Conservation (phyloP, 2,113 vertebrate genomes). For the Takifugu flavidus region DNA sequence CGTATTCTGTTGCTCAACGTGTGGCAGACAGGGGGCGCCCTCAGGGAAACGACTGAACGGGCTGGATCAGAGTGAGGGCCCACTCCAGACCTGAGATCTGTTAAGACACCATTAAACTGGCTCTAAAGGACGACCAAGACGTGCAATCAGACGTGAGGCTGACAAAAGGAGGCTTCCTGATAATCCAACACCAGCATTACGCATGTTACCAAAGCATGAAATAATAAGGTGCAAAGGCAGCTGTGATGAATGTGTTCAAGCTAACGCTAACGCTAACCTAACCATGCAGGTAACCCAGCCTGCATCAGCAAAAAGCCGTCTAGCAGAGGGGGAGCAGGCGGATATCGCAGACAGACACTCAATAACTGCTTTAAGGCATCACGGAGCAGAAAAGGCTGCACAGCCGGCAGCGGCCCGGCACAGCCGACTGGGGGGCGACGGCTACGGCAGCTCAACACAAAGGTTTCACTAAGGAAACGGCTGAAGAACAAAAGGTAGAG, state of each 20-base stretch:
- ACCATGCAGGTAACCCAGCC: slow-evolving; percentile 51
- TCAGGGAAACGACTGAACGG: too few relatives aligned
- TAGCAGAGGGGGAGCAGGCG: background rate
- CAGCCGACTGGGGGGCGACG: slow-evolving; percentile 29
- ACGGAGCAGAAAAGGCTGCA: slow-evolving; percentile 18
- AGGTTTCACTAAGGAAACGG: slow-evolving; percentile 32
- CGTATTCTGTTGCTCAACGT: too few relatives aligned
- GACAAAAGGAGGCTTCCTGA: too few relatives aligned
- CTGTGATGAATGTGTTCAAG: slow-evolving; percentile 67
- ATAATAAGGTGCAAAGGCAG: slow-evolving; percentile 55
- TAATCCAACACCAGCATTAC: background rate
- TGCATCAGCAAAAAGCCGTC: slow-evolving; percentile 22
- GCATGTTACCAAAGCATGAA: slow-evolving; percentile 26
- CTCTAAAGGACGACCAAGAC: too few relatives aligned
- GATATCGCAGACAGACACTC: slow-evolving; percentile 44
- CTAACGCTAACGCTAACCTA: slow-evolving; percentile 6
- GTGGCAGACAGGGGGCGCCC: too few relatives aligned
- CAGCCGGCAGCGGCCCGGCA: slow-evolving; percentile 18
- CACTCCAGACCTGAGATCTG: too few relatives aligned
- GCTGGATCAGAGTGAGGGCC: too few relatives aligned
- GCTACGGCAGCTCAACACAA: slow-evolving; percentile 36
- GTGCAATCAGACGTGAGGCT: too few relatives aligned
- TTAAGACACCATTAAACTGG: too few relatives aligned
- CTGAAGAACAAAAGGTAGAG: slow-evolving; percentile 10
- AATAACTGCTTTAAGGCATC: slow-evolving; percentile 46